A percentile compares a stretch with the other conserved stretches of the same genome.
Evolutionary conservation across 2,888 invertebrate species (phyloP).

Genomic region (Ectemnius cavifrons): DNA sequence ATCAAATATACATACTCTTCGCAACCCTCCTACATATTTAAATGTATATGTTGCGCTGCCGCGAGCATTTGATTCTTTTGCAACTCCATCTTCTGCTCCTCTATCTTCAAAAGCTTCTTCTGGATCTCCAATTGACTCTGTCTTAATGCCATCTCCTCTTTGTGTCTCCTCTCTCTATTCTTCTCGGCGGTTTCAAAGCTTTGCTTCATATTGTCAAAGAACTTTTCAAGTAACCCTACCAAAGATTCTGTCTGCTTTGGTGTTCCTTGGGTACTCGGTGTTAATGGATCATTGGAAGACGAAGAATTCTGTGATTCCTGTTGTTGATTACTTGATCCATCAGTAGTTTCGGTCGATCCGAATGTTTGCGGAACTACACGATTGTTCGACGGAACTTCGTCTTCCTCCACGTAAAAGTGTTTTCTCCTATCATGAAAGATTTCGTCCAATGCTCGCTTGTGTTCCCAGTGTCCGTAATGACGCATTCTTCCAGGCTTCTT

Average conservation of each 20-base stretch:
- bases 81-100: constrained; percentile 66
- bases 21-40: constrained; percentile 42
- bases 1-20: background rate
- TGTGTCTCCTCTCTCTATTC: constrained; percentile 66
- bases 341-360: background rate
- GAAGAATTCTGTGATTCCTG: constrained; percentile 8
- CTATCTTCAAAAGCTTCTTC: constrained; percentile 61
- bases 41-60: constrained; percentile 56
- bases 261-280: constrained; percentile 12
- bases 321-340: constrained; percentile 34
- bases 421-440: constrained; percentile 68
- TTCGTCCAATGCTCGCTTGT: constrained; percentile 71
- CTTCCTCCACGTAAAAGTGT: constrained; percentile 62
- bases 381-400: constrained; percentile 50
- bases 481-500: constrained; percentile 73
- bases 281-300: constrained; percentile 7
- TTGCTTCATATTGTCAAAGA: constrained; percentile 57
- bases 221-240: constrained; percentile 45
- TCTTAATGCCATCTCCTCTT: constrained; percentile 62
- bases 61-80: constrained; percentile 61
- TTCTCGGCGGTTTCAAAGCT: constrained; percentile 59
- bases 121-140: constrained; percentile 64
- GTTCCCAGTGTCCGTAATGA: constrained; percentile 73
- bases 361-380: too few species aligned
- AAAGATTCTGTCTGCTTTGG: constrained; percentile 31